A percentile compares a stretch with the other conserved stretches of the same genome.
These are phyloP conservation scores for Microtus ochrogaster DNA, from an alignment of 2,113 vertebrate species.

Conservation along the genomic window DNA sequence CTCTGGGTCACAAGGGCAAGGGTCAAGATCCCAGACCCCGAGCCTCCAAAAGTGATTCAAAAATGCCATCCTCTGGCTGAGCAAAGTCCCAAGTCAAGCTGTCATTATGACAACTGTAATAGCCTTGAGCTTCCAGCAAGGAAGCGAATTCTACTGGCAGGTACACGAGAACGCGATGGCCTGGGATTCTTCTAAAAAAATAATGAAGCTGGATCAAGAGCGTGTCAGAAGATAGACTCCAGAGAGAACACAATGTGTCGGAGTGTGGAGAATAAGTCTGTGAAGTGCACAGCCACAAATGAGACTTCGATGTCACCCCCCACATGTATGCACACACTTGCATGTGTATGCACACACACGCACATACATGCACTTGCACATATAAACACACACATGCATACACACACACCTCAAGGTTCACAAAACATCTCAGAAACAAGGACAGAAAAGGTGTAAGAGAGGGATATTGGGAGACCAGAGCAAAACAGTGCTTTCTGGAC, in stretches of 20 bases:
- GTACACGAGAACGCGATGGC: neutral
- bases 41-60: neutral
- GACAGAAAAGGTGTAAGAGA: neutral
- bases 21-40: neutral
- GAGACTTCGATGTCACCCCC: neutral
- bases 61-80: neutral
- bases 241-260: neutral
- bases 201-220: neutral
- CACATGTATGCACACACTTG: neutral
- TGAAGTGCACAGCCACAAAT: neutral
- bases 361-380: neutral
- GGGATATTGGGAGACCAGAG: neutral
- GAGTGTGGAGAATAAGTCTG: neutral
- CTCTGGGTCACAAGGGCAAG: neutral
- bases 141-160: constrained; percentile 51
- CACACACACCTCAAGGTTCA: neutral
- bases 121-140: constrained; percentile 63
- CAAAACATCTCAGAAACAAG: neutral
- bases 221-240: neutral
- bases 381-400: neutral
- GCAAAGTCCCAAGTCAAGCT: neutral
- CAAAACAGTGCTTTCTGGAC: neutral
- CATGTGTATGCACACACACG: neutral
- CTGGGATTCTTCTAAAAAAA: neutral
- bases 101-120: neutral